Base-by-base conservation (phyloP, 2,888 invertebrate species). In the Pachymerium ferrugineum region DNA sequence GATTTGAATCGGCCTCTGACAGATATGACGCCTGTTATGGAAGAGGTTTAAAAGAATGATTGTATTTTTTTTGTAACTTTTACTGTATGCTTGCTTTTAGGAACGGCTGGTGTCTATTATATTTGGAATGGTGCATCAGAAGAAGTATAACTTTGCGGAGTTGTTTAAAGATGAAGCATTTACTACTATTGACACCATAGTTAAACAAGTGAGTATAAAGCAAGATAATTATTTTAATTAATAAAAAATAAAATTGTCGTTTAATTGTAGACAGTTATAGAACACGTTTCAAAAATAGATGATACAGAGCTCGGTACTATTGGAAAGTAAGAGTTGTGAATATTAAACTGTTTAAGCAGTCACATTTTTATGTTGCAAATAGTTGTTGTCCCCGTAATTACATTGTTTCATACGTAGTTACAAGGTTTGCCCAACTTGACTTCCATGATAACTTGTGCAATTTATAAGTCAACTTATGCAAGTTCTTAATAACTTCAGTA, bases 81-180 rank as follows among this genome's bases (percentile, higher is more conserved):
- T 77, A 42, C 76, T 54, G 10, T 31, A 2, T 77, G 76, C 75
- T 75, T 77, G 76, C 78, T 71, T 12, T 33, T 88, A 93, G 86
- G 96, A 97, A 80, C 92, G 93, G 82, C 85, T 95, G 75, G 88
- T 91, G 70, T 90, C 92, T 74, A 91, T 94, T 78, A 89, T 97
- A 19, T 91, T 96, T 81, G 97, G 97, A 1, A 88, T 97, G 81
- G 85, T 97, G 74, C 86, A 96, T 68, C 89, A 93, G 79, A 91
- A 91, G 80, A 91, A 93, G 82, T 91, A 92, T 81, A 88, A 91
- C 77, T 97, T 98, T 83, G 87, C 97, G 74, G 75, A 92, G 78
- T 87, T 88, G 69, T 92, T 92, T 78, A 91, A 90, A 83, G 90
- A 91, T 79, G 97, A 98, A 85, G 91, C 94, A 25, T 90, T 91